phyloP scores from a whole-genome alignment of 2,888 invertebrate species.

The Sarcophaga carnaria region DNA sequence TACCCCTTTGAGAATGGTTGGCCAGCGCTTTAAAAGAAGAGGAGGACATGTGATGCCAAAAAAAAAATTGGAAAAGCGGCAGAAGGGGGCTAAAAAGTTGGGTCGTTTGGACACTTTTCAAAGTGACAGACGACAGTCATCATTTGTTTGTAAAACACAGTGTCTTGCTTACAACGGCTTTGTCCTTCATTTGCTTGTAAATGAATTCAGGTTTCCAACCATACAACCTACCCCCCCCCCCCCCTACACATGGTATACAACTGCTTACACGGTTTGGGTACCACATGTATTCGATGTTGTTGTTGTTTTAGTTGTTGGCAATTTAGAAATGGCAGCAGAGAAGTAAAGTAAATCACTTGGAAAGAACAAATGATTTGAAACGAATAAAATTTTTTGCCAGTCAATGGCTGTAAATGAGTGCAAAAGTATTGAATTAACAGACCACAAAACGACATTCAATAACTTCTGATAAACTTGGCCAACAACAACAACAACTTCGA shows the following conservation, averaged over 20 bases:
- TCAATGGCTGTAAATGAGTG: conserved; percentile 39
- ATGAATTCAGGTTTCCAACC: neutral
- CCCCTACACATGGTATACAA: no score
- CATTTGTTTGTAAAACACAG: neutral
- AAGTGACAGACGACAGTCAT: conserved; percentile 3
- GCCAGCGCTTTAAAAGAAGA: neutral
- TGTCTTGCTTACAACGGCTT: neutral
- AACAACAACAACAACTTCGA: no score
- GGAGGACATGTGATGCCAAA: neutral
- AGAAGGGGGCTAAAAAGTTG: no score
- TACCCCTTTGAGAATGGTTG: neutral
- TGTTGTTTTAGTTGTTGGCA: neutral
- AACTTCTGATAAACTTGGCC: neutral
- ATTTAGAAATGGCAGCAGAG: conserved; percentile 10
- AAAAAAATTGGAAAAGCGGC: neutral
- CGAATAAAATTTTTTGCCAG: conserved; percentile 43
- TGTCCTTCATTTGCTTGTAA: neutral
- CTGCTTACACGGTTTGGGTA: neutral
- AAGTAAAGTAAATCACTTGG: conserved; percentile 51
- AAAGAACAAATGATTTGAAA: conserved; percentile 53
- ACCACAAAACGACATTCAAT: conserved; percentile 33
- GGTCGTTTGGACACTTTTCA: conserved; percentile 1
- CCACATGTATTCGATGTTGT: neutral
- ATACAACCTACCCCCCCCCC: no score
- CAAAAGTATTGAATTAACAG: conserved; percentile 40